A percentile compares a stretch with the other conserved stretches of the same genome.
Conservation (phyloP, 2,888 invertebrate species). For the Lydus trimaculatus region DNA sequence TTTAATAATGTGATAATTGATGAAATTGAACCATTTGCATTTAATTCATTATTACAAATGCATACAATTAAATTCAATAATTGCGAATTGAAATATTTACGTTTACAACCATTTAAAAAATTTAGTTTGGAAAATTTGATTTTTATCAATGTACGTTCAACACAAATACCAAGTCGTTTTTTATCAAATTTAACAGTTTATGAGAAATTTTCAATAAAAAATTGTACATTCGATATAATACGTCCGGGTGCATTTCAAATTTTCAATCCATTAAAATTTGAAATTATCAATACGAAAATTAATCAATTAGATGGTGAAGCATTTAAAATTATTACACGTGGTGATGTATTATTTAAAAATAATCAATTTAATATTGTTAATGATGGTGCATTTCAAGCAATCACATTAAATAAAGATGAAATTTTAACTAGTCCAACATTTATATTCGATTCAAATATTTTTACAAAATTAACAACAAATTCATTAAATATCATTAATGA, state of each 20-base stretch:
- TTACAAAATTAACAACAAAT: slow-evolving; percentile 64
- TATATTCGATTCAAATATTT: slow-evolving; percentile 71
- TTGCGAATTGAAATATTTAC: slow-evolving; percentile 68
- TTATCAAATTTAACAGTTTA: slow-evolving; percentile 78
- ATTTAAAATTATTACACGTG: slow-evolving; percentile 68
- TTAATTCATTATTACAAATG: slow-evolving; percentile 68
- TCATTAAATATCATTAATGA: slow-evolving; percentile 68
- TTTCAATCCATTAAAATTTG: slow-evolving; percentile 68
- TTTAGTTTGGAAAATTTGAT: slow-evolving; percentile 73
- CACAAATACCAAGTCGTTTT: slow-evolving; percentile 71
- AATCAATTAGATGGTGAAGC: slow-evolving; percentile 70
- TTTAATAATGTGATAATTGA: slow-evolving; percentile 70
- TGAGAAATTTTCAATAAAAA: slow-evolving; percentile 70
- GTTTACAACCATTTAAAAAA: slow-evolving; percentile 80
- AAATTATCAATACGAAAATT: slow-evolving; percentile 68
- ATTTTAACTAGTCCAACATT: slow-evolving; percentile 62
- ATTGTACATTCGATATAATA: slow-evolving; percentile 69
- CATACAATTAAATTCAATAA: slow-evolving; percentile 70
- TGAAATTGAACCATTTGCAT: slow-evolving; percentile 73
- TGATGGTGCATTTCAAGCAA: slow-evolving; percentile 70
- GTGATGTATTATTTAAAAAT: slow-evolving; percentile 71
- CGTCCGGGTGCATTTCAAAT: slow-evolving; percentile 76
- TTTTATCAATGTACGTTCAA: slow-evolving; percentile 69
- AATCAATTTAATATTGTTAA: slow-evolving; percentile 67
- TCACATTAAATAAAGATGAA: slow-evolving; percentile 63